Conservation (phyloP, 2,888 invertebrate genomes). For the Aromia moschata region DNA sequence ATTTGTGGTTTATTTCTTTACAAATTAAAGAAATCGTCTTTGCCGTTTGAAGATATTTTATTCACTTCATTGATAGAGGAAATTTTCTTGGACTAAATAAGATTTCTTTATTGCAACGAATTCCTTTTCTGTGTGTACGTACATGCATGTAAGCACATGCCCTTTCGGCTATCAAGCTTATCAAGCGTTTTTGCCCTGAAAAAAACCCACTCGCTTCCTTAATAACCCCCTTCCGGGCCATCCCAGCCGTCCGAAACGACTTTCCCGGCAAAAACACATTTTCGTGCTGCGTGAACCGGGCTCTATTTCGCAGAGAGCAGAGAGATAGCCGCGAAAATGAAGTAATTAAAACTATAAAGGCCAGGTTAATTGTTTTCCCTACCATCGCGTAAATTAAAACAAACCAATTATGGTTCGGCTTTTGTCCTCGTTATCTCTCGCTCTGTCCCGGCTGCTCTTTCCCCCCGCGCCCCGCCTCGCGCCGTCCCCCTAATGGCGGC, state of each 20-base stretch:
- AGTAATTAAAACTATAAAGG: conserved; percentile 82
- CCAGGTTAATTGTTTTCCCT: conserved; percentile 73
- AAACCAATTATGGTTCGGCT: conserved; percentile 63
- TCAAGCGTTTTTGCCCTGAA: no score
- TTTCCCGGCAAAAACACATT: neutral
- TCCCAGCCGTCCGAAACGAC: neutral
- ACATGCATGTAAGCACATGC: no score
- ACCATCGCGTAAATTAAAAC: conserved; percentile 65
- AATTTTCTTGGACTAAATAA: no score
- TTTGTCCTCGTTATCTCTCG: conserved; percentile 54
- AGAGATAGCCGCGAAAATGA: conserved; percentile 73
- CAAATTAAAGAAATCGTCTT: no score
- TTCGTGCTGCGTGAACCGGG: conserved; percentile 51
- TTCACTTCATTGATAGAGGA: no score
- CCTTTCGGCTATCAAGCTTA: no score
- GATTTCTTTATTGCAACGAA: no score
- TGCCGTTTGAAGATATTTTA: no score
- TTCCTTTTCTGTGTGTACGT: no score
- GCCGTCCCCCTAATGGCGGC: conserved; percentile 14
- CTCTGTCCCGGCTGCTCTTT: conserved; percentile 38
- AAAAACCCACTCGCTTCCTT: no score
- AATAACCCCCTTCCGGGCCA: no score
- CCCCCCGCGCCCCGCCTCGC: conserved; percentile 29
- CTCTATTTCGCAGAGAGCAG: conserved; percentile 57
- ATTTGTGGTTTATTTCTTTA: no score